Evolutionary conservation across 2,888 invertebrate species (phyloP).

Genomic region (Corythucha ciliata): DNA sequence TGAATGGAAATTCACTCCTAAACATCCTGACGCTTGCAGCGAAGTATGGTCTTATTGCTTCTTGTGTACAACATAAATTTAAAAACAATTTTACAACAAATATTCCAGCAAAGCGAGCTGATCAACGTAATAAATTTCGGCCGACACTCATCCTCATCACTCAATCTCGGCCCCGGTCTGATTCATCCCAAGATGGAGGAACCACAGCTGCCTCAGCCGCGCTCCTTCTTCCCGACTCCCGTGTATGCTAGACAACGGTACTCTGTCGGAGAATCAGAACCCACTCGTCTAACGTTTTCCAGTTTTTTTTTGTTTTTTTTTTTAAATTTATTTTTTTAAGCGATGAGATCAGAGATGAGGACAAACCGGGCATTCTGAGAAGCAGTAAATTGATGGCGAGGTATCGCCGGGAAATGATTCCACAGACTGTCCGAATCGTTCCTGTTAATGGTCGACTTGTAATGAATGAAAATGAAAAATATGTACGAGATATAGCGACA

Average conservation of each 20-base stretch:
- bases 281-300: too few relatives aligned
- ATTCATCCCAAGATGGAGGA: conserved; percentile 19
- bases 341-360: conserved; percentile 14
- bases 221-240: too few relatives aligned
- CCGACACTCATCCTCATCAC: conserved; percentile 15
- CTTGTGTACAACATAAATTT: too few relatives aligned
- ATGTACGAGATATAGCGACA: conserved; percentile 3
- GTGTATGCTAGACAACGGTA: conserved; percentile 18
- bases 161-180: conserved; percentile 7
- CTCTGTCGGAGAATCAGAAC: not conserved
- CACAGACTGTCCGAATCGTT: conserved; percentile 25
- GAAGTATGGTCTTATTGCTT: too few relatives aligned
- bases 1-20: too few relatives aligned
- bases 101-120: too few relatives aligned
- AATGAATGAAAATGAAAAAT: conserved; percentile 31
- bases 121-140: conserved; percentile 7
- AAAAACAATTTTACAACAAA: too few relatives aligned
- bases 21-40: too few relatives aligned
- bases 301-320: too few relatives aligned
- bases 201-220: conserved; percentile 2
- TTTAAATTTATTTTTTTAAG: not conserved
- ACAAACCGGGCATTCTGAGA: conserved; percentile 15
- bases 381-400: conserved; percentile 22
- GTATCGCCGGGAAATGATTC: conserved; percentile 25
- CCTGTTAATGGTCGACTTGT: conserved; percentile 39